A percentile compares a stretch with the other conserved stretches of the same genome.
Conservation (phyloP, 2,797 vertebrate genomes). For the Enteromius radiatus region DNA sequence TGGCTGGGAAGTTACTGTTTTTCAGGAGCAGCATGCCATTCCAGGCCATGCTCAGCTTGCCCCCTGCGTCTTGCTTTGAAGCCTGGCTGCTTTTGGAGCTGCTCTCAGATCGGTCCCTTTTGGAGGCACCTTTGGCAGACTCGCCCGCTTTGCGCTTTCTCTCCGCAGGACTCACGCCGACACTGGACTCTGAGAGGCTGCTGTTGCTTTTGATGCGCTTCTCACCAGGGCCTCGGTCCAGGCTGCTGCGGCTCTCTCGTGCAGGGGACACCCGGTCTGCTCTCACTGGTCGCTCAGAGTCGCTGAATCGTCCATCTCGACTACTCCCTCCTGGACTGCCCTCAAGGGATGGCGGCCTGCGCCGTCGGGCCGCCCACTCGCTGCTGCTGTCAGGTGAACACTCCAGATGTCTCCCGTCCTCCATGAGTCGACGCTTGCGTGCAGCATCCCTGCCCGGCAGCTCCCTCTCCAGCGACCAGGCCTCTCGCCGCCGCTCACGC, state of each 20-base stretch:
- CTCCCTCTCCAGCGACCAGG: constrained; percentile 95
- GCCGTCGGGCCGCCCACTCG: constrained; percentile 87
- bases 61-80: constrained; percentile 74
- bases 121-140: constrained; percentile 82
- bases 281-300: constrained; percentile 86
- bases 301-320: constrained; percentile 89
- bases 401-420: constrained; percentile 90
- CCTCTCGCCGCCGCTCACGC: constrained; percentile 85
- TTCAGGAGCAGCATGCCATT: constrained; percentile 97
- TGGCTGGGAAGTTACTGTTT: constrained; percentile 98
- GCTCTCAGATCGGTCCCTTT: constrained; percentile 81
- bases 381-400: constrained; percentile 92
- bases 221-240: constrained; percentile 84
- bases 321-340: constrained; percentile 89
- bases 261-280: constrained; percentile 85
- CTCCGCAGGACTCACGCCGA: constrained; percentile 64
- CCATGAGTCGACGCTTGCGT: constrained; percentile 87
- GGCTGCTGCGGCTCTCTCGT: constrained; percentile 83
- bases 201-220: constrained; percentile 76
- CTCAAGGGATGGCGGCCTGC: constrained; percentile 83
- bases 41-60: constrained; percentile 92
- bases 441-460: constrained; percentile 87
- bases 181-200: constrained; percentile 67
- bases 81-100: constrained; percentile 72
- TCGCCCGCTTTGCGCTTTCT: constrained; percentile 82